phyloP scores from a whole-genome alignment of 1,140 invertebrate genomes.

The Catajapyx aquilonaris region DNA sequence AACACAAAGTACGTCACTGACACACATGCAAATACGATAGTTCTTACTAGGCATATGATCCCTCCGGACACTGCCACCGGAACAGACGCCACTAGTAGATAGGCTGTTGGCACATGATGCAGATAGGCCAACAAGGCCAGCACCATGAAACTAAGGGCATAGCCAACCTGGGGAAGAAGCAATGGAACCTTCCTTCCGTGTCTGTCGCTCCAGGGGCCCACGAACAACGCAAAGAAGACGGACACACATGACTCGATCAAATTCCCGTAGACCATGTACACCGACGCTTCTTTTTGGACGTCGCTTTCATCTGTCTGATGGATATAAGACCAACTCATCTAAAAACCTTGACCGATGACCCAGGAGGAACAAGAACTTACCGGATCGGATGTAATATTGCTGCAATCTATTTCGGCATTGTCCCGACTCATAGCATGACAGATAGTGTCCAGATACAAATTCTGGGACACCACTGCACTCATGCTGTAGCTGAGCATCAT shows the following conservation, averaged over 20 bases:
- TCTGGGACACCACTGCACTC: neutral
- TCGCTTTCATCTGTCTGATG: neutral
- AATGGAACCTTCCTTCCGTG: neutral
- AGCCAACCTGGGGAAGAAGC: neutral
- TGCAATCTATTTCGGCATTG: too few relatives aligned
- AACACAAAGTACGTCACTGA: too few relatives aligned
- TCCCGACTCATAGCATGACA: too few relatives aligned
- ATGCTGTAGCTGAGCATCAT: neutral
- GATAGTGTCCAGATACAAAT: neutral
- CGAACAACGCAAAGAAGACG: neutral
- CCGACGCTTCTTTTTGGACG: neutral
- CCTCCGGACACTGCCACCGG: constrained; percentile 3
- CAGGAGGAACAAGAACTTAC: too few relatives aligned
- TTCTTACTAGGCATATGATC: neutral
- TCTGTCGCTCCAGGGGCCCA: constrained; percentile 2
- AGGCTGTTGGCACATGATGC: neutral
- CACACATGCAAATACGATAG: too few relatives aligned
- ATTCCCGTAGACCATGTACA: constrained; percentile 1
- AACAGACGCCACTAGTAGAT: constrained; percentile 3
- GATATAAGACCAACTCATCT: too few relatives aligned
- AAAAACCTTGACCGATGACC: too few relatives aligned
- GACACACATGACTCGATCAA: constrained; percentile 2
- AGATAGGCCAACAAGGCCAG: neutral
- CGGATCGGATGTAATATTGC: too few relatives aligned
- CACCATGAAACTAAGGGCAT: neutral